Evolutionary conservation across 2,888 invertebrate genomes (phyloP), one percentile per base, ranked within the genome.

Genomic region (Entomobrya multifasciata): DNA sequence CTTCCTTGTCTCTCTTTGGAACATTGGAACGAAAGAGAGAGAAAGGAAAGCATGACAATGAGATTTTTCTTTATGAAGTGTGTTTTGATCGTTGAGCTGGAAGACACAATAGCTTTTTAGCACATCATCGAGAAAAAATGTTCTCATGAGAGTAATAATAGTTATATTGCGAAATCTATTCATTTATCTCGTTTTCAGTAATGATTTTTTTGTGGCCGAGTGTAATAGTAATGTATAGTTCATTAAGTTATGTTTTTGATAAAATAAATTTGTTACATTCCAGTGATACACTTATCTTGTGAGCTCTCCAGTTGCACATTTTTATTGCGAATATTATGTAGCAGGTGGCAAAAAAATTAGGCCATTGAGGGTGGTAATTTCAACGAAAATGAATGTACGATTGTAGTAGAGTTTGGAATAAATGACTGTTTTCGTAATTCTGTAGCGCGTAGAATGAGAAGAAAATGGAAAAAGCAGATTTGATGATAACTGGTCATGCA

Each of bases 41-140:
- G 5, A 22, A 25, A 30, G 36, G 57, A 41, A 57, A 80, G 10
- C 57, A 74, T 74, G 76, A 84, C 84, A 84, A 84, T 77, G 55
- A 65, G 67, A 80, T 52, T 77, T 77, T 76, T 52, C 49, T 76
- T 77, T 77, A 55, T 81, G 72, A 41, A 67, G 62, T n/a, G 27
- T 78, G 67, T 84, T 74, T 78, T 84, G 84, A 78, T 84, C 77
- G 27, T 55, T 78, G 60, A 84, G 30, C 17, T 70, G 78, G 84
- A 84, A 78, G 78, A 84, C 55, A 83, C 57, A 70, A 81, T 67
- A 80, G 55, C 62, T 36, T 65, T 79, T 65, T 79, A 79, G 78
- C 44, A 27, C 78, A 62, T 79, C 78, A 79, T 22, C 36, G 55
- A 55, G 20, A 55, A 55, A 36, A 36, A 17, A 55, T 74, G 55